A percentile compares a stretch with the other conserved stretches of the same genome.
These are phyloP conservation scores for Crax fasciolata DNA, from an alignment of 2,797 vertebrate species.

Conservation along the genomic window DNA sequence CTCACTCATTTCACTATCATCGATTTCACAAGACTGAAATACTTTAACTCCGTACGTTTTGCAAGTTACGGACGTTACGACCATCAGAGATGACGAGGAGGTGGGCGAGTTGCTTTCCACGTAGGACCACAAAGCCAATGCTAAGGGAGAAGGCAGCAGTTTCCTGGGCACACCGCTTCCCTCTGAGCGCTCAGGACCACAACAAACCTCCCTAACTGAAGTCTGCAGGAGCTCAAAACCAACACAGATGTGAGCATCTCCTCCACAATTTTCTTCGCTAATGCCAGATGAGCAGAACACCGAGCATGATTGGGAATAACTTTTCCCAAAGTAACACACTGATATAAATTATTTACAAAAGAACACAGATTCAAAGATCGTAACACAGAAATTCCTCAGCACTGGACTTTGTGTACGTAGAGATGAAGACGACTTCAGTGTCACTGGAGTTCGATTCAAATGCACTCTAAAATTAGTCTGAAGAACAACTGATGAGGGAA, in stretches of 20 bases:
- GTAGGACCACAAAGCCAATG: slow-evolving; percentile 39
- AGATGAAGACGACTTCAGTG: background rate
- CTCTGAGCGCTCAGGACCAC: slow-evolving; percentile 32
- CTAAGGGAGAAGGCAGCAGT: slow-evolving; percentile 70
- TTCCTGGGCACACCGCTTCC: slow-evolving; percentile 48
- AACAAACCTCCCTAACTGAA: slow-evolving; percentile 52
- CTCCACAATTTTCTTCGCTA: background rate
- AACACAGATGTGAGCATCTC: background rate
- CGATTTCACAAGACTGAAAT: background rate
- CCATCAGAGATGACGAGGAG: slow-evolving; percentile 43
- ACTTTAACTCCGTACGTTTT: background rate
- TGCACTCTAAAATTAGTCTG: background rate
- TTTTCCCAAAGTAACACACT: slow-evolving; percentile 26
- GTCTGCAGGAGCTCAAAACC: slow-evolving; percentile 32
- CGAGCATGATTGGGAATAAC: slow-evolving; percentile 21
- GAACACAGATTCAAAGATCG: slow-evolving; percentile 1
- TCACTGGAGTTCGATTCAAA: background rate
- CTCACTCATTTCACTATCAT: background rate
- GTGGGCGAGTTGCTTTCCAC: slow-evolving; percentile 43
- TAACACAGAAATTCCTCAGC: background rate
- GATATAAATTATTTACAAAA: slow-evolving; percentile 33
- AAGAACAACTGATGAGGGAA: background rate
- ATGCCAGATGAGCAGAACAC: slow-evolving; percentile 33
- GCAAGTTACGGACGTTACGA: background rate
- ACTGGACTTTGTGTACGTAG: background rate